Evolutionary conservation across 2,797 vertebrate species (phyloP).

Genomic region (Trachurus trachurus): DNA sequence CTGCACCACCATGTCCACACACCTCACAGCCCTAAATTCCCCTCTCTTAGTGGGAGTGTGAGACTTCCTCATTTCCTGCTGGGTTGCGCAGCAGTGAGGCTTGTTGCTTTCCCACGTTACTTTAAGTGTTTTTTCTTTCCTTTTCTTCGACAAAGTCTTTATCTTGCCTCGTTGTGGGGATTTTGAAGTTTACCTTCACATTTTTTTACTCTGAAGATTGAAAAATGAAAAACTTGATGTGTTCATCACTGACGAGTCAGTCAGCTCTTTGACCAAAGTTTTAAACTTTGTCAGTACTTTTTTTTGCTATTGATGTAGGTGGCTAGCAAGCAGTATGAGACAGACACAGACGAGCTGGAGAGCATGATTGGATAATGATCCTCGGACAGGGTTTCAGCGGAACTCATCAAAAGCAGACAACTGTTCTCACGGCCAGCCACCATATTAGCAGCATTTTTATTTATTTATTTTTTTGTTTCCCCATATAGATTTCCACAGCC

Average conservation of each 20-base stretch:
- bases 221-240: constrained; percentile 34
- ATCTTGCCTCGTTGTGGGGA: constrained; percentile 6
- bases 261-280: constrained; percentile 50
- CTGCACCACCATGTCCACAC: constrained; percentile 20
- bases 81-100: background rate
- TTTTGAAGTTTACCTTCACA: constrained; percentile 17
- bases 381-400: constrained; percentile 45
- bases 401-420: constrained; percentile 60
- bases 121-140: constrained; percentile 15
- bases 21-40: background rate
- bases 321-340: constrained; percentile 16
- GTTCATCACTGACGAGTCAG: constrained; percentile 5
- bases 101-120: constrained; percentile 13
- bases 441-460: constrained; percentile 19
- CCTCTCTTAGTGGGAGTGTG: constrained; percentile 5
- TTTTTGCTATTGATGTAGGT: constrained; percentile 54
- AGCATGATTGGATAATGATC: constrained; percentile 74
- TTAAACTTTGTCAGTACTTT: constrained; percentile 49
- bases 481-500: constrained; percentile 55
- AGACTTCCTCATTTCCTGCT: constrained; percentile 23
- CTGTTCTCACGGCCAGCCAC: constrained; percentile 42
- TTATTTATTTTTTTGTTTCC: constrained; percentile 3
- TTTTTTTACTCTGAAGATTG: background rate
- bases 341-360: constrained; percentile 46
- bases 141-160: constrained; percentile 11